Percentiles rank a stretch among this genome's conserved stretches.
phyloP scores from a whole-genome alignment of 1,140 invertebrate species.

The Microvelia longipes region DNA sequence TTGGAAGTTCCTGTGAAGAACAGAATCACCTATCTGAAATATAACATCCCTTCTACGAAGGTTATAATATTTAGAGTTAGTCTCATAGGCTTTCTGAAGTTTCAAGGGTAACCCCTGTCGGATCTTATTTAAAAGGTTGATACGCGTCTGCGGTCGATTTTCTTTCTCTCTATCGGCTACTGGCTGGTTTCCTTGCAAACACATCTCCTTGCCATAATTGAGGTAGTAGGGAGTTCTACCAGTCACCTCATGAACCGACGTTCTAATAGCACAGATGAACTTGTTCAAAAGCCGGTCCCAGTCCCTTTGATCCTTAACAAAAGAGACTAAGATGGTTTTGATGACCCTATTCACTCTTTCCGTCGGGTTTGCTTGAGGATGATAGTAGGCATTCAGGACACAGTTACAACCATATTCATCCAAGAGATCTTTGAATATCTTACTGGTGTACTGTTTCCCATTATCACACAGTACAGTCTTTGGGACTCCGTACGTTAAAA shows the following conservation, averaged over 20 bases:
- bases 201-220: slow-evolving; percentile 28
- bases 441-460: background rate
- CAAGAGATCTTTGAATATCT: background rate
- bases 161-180: background rate
- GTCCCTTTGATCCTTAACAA: slow-evolving; percentile 24
- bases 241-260: slow-evolving; percentile 26
- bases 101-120: background rate
- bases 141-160: background rate
- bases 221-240: slow-evolving; percentile 28
- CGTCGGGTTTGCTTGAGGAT: slow-evolving; percentile 28
- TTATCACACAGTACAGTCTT: background rate
- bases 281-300: slow-evolving; percentile 28
- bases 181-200: slow-evolving; percentile 7
- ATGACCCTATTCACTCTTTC: slow-evolving; percentile 32
- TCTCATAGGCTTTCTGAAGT: background rate
- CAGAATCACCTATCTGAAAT: background rate
- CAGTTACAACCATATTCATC: background rate
- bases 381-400: background rate
- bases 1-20: background rate
- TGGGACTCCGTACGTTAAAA: background rate
- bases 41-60: background rate
- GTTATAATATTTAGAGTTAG: background rate
- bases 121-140: background rate
- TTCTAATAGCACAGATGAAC: slow-evolving; percentile 31
- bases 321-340: slow-evolving; percentile 28